These are phyloP conservation scores for Synaphobranchus kaupii DNA, from an alignment of 2,797 vertebrate genomes.

Conservation along the genomic window DNA sequence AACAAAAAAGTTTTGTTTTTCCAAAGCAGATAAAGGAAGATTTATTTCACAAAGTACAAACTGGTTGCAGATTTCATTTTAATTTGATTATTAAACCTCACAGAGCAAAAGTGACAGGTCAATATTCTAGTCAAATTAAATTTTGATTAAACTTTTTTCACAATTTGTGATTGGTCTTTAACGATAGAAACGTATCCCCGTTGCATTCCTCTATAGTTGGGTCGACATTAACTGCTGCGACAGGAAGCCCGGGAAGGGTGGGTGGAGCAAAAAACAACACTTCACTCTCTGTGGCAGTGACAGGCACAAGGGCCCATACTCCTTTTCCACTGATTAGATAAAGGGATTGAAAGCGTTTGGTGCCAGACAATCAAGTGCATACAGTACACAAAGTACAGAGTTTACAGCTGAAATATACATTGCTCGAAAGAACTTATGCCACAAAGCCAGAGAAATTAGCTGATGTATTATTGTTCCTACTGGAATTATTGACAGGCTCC, in stretches of 20 bases:
- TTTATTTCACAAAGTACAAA: neutral
- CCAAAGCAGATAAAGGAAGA: neutral
- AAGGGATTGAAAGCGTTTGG: neutral
- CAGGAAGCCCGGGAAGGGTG: neutral
- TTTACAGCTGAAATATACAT: constrained; percentile 4
- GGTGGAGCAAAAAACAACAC: neutral
- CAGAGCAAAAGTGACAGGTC: neutral
- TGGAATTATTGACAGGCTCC: neutral
- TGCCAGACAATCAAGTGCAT: constrained; percentile 17
- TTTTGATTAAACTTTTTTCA: neutral
- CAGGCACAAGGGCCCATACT: neutral
- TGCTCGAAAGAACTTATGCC: neutral
- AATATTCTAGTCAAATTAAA: neutral
- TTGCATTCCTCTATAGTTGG: neutral
- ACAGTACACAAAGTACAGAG: neutral
- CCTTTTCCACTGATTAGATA: neutral
- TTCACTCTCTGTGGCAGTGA: neutral
- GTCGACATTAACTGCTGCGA: neutral
- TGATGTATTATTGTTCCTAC: neutral
- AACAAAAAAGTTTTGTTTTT: neutral
- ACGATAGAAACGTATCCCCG: neutral
- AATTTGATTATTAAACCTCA: neutral
- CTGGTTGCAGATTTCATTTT: neutral
- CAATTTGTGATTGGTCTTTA: neutral
- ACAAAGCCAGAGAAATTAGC: neutral